phyloP scores from a whole-genome alignment of 2,113 vertebrate genomes.

The Paralichthys olivaceus region DNA sequence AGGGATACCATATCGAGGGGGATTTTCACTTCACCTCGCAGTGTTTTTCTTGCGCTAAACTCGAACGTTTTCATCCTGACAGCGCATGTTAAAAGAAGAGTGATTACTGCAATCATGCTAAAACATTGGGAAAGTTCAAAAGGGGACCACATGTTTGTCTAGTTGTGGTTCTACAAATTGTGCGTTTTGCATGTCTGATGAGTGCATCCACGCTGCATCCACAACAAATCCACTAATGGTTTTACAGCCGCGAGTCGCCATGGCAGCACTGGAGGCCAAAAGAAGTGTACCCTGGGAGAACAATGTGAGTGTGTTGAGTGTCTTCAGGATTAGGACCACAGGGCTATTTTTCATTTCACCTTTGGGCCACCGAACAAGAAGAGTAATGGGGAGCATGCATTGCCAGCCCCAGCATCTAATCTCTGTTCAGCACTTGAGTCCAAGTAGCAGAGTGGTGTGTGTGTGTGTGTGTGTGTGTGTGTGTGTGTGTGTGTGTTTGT shows the following conservation, averaged over 20 bases:
- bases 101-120: constrained; percentile 41
- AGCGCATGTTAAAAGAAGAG: constrained; percentile 45
- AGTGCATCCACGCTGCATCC: constrained; percentile 47
- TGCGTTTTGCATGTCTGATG: constrained; percentile 36
- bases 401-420: constrained; percentile 85
- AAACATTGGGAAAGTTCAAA: constrained; percentile 48
- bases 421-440: constrained; percentile 81
- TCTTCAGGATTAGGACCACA: constrained; percentile 87
- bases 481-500: constrained; percentile 28
- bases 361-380: constrained; percentile 84
- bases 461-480: constrained; percentile 25
- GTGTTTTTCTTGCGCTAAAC: constrained; percentile 63
- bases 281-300: constrained; percentile 80
- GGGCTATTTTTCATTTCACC: constrained; percentile 90
- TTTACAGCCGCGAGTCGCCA: constrained; percentile 78
- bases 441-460: constrained; percentile 65
- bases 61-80: constrained; percentile 54
- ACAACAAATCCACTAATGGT: constrained; percentile 74
- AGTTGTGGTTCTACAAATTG: constrained; percentile 45
- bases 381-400: constrained; percentile 84
- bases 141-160: constrained; percentile 50
- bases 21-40: constrained; percentile 64
- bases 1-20: constrained; percentile 62
- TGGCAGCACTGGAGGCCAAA: constrained; percentile 84
- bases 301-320: constrained; percentile 85